These are phyloP conservation scores for Urophycis tenuis DNA, from an alignment of 2,797 vertebrate species.

Conservation along the genomic window DNA sequence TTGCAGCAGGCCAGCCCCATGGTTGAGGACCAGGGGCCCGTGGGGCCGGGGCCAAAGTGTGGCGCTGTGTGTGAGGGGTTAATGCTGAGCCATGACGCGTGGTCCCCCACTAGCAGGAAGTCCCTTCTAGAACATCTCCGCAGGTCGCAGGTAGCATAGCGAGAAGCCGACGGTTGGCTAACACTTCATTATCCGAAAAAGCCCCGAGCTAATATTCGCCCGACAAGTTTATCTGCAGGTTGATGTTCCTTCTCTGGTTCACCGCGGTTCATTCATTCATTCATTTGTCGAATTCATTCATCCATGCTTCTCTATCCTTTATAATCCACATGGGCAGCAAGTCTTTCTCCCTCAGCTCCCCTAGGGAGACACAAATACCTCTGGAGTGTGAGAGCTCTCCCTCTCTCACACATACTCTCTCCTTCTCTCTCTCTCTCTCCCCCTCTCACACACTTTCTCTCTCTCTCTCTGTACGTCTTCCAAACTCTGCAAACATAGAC, in stretches of 20 bases:
- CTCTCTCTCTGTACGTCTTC: constrained; percentile 24
- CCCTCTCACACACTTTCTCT: constrained; percentile 12
- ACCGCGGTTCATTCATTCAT: constrained; percentile 15
- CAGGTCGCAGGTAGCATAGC: constrained; percentile 50
- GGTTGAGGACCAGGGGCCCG: constrained; percentile 37
- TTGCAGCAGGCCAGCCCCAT: constrained; percentile 86
- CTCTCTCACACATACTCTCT: constrained; percentile 30
- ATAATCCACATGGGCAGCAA: constrained; percentile 54
- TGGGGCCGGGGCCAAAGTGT: not conserved
- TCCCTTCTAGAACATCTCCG: constrained; percentile 36
- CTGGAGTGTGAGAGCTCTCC: constrained; percentile 44
- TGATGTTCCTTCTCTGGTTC: constrained; percentile 30
- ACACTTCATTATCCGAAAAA: constrained; percentile 56
- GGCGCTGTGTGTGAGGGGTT: constrained; percentile 18
- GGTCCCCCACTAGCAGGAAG: constrained; percentile 23
- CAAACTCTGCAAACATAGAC: constrained; percentile 27
- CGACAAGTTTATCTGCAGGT: constrained; percentile 39
- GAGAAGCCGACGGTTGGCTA: constrained; percentile 38
- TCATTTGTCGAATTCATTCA: constrained; percentile 39
- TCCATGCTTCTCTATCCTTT: constrained; percentile 46
- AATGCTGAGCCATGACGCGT: constrained; percentile 40
- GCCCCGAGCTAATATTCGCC: constrained; percentile 37
- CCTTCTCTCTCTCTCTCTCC: constrained; percentile 7
- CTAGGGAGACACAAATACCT: constrained; percentile 63
- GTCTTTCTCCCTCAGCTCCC: constrained; percentile 58